A percentile compares a stretch with the other conserved stretches of the same genome.
Conservation (phyloP, 92 coral and sea anemone genomes). For the Epizoanthus stellaris region DNA sequence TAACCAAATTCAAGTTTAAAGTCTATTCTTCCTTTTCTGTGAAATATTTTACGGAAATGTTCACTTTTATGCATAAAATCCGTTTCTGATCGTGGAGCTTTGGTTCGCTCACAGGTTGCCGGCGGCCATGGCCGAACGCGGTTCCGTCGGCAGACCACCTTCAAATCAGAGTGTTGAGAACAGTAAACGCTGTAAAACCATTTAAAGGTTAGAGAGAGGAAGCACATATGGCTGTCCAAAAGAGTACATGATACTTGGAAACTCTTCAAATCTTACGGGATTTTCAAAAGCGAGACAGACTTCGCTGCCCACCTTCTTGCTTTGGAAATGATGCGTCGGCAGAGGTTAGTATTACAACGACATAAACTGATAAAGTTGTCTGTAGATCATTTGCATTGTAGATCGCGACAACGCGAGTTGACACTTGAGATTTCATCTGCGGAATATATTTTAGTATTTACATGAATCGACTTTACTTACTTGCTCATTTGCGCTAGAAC, state of each 20-base stretch:
- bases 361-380: too few relatives aligned
- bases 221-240: background rate
- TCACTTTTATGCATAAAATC: background rate
- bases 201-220: background rate
- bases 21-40: background rate
- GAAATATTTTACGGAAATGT: background rate
- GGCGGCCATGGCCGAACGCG: background rate
- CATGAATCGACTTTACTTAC: too few relatives aligned
- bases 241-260: conserved; percentile 5
- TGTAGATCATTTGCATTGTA: too few relatives aligned
- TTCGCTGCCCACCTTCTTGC: conserved; percentile 12
- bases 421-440: too few relatives aligned
- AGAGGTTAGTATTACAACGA: background rate
- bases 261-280: conserved; percentile 4
- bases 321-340: background rate
- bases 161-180: background rate
- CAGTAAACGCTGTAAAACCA: background rate
- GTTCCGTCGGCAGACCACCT: background rate
- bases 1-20: background rate
- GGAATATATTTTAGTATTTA: too few relatives aligned
- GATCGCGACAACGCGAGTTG: too few relatives aligned
- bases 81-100: background rate
- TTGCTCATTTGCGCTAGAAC: too few relatives aligned
- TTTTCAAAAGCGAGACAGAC: background rate
- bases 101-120: too few relatives aligned